Conservation (phyloP, 2,888 invertebrate species). For the Eristalinus aeneus region DNA sequence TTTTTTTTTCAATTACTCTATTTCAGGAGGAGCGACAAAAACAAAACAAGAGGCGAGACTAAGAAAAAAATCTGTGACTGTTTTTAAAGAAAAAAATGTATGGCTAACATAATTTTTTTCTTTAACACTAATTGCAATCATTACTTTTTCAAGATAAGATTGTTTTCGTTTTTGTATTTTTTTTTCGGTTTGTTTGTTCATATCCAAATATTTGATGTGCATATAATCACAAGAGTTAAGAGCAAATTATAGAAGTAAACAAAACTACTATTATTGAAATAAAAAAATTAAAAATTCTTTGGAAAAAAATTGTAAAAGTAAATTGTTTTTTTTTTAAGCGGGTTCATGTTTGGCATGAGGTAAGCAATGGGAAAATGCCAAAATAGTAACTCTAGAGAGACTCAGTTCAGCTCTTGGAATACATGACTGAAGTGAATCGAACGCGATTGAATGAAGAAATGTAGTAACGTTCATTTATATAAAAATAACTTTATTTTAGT, state of each 20-base stretch:
- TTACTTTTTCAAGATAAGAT: conserved; percentile 39
- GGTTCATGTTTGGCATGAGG: no score
- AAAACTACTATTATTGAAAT: conserved; percentile 39
- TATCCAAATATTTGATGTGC: conserved; percentile 47
- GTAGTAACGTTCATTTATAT: no score
- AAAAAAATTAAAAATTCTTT: conserved; percentile 41
- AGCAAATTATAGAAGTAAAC: conserved; percentile 22
- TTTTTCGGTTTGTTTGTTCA: conserved; percentile 8
- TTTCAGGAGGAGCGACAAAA: conserved; percentile 72
- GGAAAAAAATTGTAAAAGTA: conserved; percentile 22
- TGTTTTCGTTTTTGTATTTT: conserved; percentile 5
- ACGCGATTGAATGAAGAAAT: no score
- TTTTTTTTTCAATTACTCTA: conserved; percentile 39
- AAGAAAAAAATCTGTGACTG: conserved; percentile 35
- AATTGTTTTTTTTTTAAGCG: background rate
- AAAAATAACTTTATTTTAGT: no score
- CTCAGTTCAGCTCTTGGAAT: no score
- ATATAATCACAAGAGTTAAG: conserved; percentile 45
- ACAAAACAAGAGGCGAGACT: conserved; percentile 67
- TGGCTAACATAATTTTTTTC: conserved; percentile 27
- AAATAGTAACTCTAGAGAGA: no score
- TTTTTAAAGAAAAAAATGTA: conserved; percentile 30
- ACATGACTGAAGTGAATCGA: no score
- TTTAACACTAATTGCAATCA: conserved; percentile 28
- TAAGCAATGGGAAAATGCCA: no score